A percentile compares a stretch with the other conserved stretches of the same genome.
These are phyloP conservation scores for Nansenia antarctica DNA, from an alignment of 2,113 vertebrate species.

Conservation along the genomic window DNA sequence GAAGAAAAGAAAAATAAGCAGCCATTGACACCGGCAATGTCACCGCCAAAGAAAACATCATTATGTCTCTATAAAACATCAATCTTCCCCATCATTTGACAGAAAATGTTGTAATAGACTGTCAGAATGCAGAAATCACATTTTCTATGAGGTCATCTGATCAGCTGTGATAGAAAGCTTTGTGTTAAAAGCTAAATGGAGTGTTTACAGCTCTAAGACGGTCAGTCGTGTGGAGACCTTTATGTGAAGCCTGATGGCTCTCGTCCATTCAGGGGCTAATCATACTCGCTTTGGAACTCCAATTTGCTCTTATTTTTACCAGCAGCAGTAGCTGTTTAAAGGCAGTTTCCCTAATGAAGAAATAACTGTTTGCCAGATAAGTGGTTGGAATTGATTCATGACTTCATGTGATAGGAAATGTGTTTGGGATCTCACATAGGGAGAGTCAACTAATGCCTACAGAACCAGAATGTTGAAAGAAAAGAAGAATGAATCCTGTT, in stretches of 20 bases:
- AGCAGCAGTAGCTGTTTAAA: background rate
- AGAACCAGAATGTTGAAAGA: no score
- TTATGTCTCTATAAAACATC: background rate
- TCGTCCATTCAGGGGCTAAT: slow-evolving; percentile 22
- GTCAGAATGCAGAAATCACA: no score
- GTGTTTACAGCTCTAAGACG: slow-evolving; percentile 14
- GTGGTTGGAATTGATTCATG: background rate
- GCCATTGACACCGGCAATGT: background rate
- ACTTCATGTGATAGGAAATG: no score
- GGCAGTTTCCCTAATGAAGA: slow-evolving; percentile 10
- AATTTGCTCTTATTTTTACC: slow-evolving; percentile 20
- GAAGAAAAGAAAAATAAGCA: background rate
- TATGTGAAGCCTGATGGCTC: slow-evolving; percentile 26
- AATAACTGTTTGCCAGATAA: slow-evolving; percentile 27
- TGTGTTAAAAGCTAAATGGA: slow-evolving; percentile 9
- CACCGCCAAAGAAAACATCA: background rate
- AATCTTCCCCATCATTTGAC: background rate
- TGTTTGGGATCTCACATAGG: no score
- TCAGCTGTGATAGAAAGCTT: no score
- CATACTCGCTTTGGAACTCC: slow-evolving; percentile 13
- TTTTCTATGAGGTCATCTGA: background rate
- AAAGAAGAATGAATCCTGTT: no score
- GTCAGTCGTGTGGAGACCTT: slow-evolving; percentile 24
- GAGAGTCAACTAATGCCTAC: no score
- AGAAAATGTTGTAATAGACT: background rate